Evolutionary conservation across 2,113 vertebrate genomes (phyloP).

Genomic region (Ctenodactylus gundi): DNA sequence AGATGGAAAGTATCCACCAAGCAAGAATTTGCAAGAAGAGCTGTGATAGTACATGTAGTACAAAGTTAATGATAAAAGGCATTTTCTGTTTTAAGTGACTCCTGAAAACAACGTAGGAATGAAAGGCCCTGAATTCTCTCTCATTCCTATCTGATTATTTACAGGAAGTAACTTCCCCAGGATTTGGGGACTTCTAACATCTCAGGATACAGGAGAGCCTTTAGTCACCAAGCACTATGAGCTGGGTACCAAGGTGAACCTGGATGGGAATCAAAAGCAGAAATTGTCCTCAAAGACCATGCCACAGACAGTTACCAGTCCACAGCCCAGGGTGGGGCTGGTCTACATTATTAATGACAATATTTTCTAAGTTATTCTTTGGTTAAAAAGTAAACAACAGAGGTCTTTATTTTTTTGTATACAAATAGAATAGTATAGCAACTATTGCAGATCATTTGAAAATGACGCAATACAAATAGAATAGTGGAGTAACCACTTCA

Average conservation of each 20-base stretch:
- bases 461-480: background rate
- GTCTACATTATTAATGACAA: background rate
- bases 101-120: background rate
- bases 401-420: background rate
- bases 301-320: too few relatives aligned
- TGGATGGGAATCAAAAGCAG: background rate
- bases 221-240: background rate
- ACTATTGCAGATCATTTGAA: background rate
- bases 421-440: background rate
- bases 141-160: background rate
- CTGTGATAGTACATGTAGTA: fast-evolving
- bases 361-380: conserved; percentile 18
- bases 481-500: background rate
- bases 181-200: background rate
- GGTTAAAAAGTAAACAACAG: conserved; percentile 17
- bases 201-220: background rate
- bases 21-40: background rate
- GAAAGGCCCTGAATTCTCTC: background rate
- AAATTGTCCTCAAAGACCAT: background rate
- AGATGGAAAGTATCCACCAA: background rate
- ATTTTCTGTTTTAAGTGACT: background rate
- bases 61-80: background rate
- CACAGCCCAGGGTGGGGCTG: too few relatives aligned
- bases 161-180: background rate
- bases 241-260: background rate